Percentiles rank a stretch among this genome's conserved stretches.
These are phyloP conservation scores for Alexandromys fortis DNA, from an alignment of 2,113 vertebrate species.

Conservation along the genomic window DNA sequence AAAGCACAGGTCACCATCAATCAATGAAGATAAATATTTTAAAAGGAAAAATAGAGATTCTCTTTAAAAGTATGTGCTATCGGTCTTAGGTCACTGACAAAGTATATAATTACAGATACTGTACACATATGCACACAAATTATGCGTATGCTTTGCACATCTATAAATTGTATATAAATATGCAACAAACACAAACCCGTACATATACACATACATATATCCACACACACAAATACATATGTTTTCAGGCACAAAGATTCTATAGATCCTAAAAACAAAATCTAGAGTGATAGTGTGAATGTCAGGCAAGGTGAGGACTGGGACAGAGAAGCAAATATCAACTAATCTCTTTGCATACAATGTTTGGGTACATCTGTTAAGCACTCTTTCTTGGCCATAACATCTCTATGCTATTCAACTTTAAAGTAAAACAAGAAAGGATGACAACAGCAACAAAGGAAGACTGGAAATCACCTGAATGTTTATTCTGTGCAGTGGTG, in stretches of 20 bases:
- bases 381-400: background rate
- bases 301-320: background rate
- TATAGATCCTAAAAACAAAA: background rate
- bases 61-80: background rate
- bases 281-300: background rate
- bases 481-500: slow-evolving; percentile 71
- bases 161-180: background rate
- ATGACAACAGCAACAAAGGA: background rate
- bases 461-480: slow-evolving; percentile 56
- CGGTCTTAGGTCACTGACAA: background rate
- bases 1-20: background rate
- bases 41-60: background rate
- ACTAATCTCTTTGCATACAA: background rate
- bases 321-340: background rate
- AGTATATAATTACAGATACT: background rate
- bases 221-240: background rate
- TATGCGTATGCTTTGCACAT: background rate
- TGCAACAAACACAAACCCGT: background rate
- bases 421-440: background rate
- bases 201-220: background rate
- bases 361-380: slow-evolving; percentile 26
- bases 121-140: background rate
- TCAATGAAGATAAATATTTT: background rate
- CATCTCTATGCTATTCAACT: background rate
- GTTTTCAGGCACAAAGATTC: background rate